These are phyloP conservation scores for Pelobates cultripes DNA, from an alignment of 2,797 vertebrate genomes.

Conservation along the genomic window DNA sequence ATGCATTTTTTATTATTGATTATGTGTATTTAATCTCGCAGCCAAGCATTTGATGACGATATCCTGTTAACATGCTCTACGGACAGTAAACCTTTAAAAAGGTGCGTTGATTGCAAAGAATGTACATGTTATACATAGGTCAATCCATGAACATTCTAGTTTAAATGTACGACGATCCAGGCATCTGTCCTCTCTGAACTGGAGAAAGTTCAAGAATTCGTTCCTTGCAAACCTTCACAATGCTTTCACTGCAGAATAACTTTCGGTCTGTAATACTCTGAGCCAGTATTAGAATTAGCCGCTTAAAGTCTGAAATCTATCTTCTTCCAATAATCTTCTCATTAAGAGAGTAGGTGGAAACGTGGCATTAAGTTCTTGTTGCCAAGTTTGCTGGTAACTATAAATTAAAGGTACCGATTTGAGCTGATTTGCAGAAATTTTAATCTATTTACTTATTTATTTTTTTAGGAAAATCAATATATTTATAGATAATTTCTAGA, in stretches of 20 bases:
- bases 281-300: slow-evolving; percentile 49
- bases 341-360: slow-evolving; percentile 7
- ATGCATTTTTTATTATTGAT: not conserved
- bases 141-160: not conserved
- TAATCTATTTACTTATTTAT: too few species aligned
- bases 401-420: not conserved
- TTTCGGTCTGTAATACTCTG: slow-evolving; percentile 44
- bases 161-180: not conserved
- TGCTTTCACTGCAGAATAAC: slow-evolving; percentile 39
- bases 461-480: too few species aligned
- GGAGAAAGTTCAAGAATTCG: slow-evolving; percentile 28
- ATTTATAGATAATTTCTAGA: too few species aligned
- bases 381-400: not conserved
- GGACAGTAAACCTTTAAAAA: too few species aligned
- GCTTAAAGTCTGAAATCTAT: slow-evolving; percentile 32
- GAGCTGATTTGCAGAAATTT: too few species aligned
- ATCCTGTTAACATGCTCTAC: not conserved
- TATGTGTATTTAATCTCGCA: not conserved
- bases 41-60: not conserved
- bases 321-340: slow-evolving; percentile 19
- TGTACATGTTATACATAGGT: too few species aligned
- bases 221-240: slow-evolving; percentile 27
- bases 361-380: not conserved
- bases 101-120: too few species aligned
- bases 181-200: slow-evolving; percentile 40